Base-by-base conservation (phyloP, 2,888 invertebrate species). In the Eudemis profundana region DNA sequence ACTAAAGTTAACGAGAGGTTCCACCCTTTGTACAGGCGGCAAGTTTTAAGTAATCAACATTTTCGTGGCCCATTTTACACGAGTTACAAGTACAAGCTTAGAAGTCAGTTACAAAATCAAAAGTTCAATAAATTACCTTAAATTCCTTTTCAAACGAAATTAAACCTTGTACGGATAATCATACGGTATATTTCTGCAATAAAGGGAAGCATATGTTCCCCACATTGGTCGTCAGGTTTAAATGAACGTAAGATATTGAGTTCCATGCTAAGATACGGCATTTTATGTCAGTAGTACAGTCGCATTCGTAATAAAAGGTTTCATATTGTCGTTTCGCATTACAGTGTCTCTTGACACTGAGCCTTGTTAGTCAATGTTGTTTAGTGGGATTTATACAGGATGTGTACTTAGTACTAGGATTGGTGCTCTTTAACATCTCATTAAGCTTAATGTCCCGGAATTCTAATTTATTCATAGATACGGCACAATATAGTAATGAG, bases 21-120 rank as follows among this genome's bases (percentile, higher is more conserved):
- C 3, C n/a, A n/a, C 7, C 49, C 2, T 27, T 47, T 27, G 19
- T 19, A 44, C 10, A 3, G 49, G 15, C n/a, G n/a, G n/a, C n/a
- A n/a, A n/a, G n/a, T n/a, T n/a, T n/a, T n/a, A 49, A 49, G 15
- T 29, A 47, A 49, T 49, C 49, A 14, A 21, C 46, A 49, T 49
- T 14, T 49, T 49, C 49, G 27, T 49, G 15, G 49, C 27, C 7
- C 7, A 7, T 27, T 27, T 7, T 7, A 27, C 27, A 27, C 3
- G 7, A 27, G 27, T 7, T 23, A 21, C 23, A 23, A 21, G 21
- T n/a, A 5, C 21, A 46, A 21, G 12, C 23, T n/a, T n/a, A n/a
- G n/a, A n/a, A 23, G 4, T 1, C 44, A 15, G 49, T 49, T 49
- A 7, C 1, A 23, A 27, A 49, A 47, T 47, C 23, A 27, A 47